phyloP scores from a whole-genome alignment of 2,888 invertebrate genomes.

The Cartodere bifasciata region DNA sequence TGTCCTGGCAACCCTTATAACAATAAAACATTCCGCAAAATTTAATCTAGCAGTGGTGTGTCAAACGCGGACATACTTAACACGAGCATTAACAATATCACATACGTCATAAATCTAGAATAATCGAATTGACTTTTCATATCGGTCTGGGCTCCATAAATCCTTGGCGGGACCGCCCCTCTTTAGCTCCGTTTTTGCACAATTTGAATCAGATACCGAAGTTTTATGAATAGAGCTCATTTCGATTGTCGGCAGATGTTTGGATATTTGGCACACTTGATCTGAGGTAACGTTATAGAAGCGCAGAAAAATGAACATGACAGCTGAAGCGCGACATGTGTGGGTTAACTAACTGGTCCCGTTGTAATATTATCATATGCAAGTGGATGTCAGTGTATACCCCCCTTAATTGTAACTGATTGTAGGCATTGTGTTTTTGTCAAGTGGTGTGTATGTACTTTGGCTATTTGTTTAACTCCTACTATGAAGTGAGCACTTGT shows the following conservation, averaged over 20 bases:
- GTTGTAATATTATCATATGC: too few species aligned
- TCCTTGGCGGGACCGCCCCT: slow-evolving; percentile 9
- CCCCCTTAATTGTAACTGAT: too few species aligned
- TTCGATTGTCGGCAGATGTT: slow-evolving; percentile 7
- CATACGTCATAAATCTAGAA: slow-evolving; percentile 12
- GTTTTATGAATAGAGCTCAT: background rate
- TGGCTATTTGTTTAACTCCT: too few species aligned
- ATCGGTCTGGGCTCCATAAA: slow-evolving; percentile 12
- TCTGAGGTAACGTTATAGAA: slow-evolving; percentile 6
- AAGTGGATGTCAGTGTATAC: too few species aligned
- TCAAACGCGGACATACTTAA: too few species aligned
- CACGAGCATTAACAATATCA: slow-evolving; percentile 11
- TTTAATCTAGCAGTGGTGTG: too few species aligned
- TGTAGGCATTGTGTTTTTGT: too few species aligned
- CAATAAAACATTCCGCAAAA: too few species aligned
- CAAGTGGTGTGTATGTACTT: too few species aligned
- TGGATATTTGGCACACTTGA: slow-evolving; percentile 7
- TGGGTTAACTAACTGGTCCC: too few species aligned
- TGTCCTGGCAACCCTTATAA: too few species aligned
- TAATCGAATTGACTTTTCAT: slow-evolving; percentile 14
- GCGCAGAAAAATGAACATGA: background rate
- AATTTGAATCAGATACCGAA: slow-evolving; percentile 4
- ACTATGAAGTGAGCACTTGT: too few species aligned
- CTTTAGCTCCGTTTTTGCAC: slow-evolving; percentile 8
- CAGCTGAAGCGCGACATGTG: slow-evolving; percentile 6